A percentile compares a stretch with the other conserved stretches of the same genome.
Evolutionary conservation across 2,888 invertebrate genomes (phyloP).

Genomic region (Pterobdella sp.): DNA sequence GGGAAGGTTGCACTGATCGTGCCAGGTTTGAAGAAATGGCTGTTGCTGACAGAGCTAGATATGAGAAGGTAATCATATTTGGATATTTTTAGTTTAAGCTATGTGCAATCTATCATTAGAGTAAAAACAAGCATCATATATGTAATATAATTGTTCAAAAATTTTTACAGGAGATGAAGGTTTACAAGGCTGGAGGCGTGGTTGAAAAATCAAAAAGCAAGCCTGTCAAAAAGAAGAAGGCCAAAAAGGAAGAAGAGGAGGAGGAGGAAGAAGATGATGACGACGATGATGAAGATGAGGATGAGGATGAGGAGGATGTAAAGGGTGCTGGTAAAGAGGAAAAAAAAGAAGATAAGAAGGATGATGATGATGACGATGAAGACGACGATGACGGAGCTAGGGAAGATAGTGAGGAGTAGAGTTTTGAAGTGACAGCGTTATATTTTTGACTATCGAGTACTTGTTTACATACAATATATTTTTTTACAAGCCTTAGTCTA

Average conservation of each 20-base stretch:
- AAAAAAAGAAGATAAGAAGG: not conserved
- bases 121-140: too few relatives aligned
- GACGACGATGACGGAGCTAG: not conserved
- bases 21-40: conserved; percentile 85
- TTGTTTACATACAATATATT: not conserved
- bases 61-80: conserved; percentile 93
- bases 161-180: conserved; percentile 36
- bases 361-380: not conserved
- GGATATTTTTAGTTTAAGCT: not conserved
- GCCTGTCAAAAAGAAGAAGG: conserved; percentile 26
- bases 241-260: conserved; percentile 56
- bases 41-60: conserved; percentile 87
- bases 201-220: conserved; percentile 22
- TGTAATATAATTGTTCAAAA: conserved; percentile 8
- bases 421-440: not conserved
- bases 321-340: conserved; percentile 29
- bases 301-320: conserved; percentile 37
- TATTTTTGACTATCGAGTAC: not conserved
- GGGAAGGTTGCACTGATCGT: conserved; percentile 75
- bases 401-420: conserved; percentile 3
- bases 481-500: not conserved
- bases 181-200: conserved; percentile 34
- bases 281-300: conserved; percentile 39
- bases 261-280: conserved; percentile 37
- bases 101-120: not conserved